Percentiles rank a stretch among this genome's conserved stretches.
phyloP scores from a whole-genome alignment of 2,797 vertebrate species.

The Silurus lanzhouensis region DNA sequence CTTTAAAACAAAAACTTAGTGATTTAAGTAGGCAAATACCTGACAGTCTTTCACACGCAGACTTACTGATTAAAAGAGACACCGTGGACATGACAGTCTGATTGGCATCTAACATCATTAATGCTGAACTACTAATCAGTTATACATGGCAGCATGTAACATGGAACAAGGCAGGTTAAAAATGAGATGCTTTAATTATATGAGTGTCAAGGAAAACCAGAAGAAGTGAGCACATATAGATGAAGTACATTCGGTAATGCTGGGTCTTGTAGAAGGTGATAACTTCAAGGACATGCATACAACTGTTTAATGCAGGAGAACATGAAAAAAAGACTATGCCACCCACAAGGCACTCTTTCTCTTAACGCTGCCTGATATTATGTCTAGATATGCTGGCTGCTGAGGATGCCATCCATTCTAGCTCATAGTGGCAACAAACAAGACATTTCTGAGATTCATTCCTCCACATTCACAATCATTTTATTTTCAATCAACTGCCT shows the following conservation, averaged over 20 bases:
- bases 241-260: constrained; percentile 16
- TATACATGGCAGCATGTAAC: background rate
- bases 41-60: background rate
- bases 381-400: background rate
- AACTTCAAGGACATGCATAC: background rate
- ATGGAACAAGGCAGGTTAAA: background rate
- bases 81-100: background rate
- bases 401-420: background rate
- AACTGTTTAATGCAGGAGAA: constrained; percentile 9
- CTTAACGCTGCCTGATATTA: background rate
- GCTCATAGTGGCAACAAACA: background rate
- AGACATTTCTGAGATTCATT: background rate
- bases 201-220: background rate
- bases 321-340: constrained; percentile 10
- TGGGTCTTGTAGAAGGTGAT: background rate
- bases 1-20: background rate
- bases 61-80: background rate
- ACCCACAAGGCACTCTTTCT: constrained; percentile 9
- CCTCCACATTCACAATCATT: background rate
- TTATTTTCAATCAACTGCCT: background rate
- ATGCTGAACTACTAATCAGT: background rate
- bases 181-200: background rate
- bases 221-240: background rate
- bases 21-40: background rate
- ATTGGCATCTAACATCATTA: background rate